Evolutionary conservation across 2,888 invertebrate species (phyloP), one percentile per base, ranked within the genome.

Genomic region (Drosophila hawaiiensis): DNA sequence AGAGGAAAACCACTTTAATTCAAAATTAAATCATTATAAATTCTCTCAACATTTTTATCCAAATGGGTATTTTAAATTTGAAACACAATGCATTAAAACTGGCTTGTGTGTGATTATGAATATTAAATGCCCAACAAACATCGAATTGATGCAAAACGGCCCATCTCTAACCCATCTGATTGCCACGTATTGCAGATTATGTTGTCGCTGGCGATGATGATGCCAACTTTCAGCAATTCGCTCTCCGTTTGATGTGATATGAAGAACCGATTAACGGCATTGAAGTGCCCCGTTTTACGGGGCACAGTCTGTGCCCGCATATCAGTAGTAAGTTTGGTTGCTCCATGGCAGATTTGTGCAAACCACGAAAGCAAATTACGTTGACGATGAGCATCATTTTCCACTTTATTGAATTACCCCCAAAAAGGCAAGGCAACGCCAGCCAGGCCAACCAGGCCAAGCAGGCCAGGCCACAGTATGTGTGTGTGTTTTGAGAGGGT

Each of bases 351-450:
- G 80, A 80, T 80, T 80, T 82, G 79, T 54, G 76, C 55, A 79
- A 89, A 82, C 87, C 87, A 90, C 91, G 90, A 87, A 81, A 90
- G 91, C 91, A 91, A 87, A 87, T 87, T 90, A 90, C 86, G 86
- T 78, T 88, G 80, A 90, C 83, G 90, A 85, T 84, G 80, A 91
- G 91, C 91, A 89, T 89, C 89, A 89, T 87, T 87, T 89, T 90
- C 82, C 91, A 86, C 87, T 91, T 87, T 87, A 87, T 87, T 90
- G 87, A 90, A 87, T 87, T 90, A 86, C 84, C 72, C 74, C 63
- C 78, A 73, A 74, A 80, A 73, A 75, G 70, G 62, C 35, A 66
- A 62, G 60, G 58, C 58, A 35, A 74, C 59, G 73, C 29, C 41
- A 69, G 29, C 54, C 64, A 35, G 61, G 59, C 53, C 68, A 68